phyloP scores from a whole-genome alignment of 2,113 vertebrate genomes.

The Morone saxatilis region DNA sequence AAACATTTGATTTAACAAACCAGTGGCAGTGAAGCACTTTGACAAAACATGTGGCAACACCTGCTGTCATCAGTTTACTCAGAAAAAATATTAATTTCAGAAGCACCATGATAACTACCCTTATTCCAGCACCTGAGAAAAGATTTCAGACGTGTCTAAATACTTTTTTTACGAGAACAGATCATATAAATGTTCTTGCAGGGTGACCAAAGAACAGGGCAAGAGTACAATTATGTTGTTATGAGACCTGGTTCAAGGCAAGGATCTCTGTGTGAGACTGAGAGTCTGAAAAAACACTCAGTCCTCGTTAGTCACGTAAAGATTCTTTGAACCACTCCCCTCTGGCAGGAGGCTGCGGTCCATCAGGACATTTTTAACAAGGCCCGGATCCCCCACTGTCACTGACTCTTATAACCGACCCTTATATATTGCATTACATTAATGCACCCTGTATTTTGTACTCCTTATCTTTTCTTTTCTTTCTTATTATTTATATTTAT shows the following conservation, averaged over 20 bases:
- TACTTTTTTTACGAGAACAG: not conserved
- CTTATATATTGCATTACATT: too few relatives aligned
- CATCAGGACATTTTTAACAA: too few relatives aligned
- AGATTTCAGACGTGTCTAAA: constrained; percentile 9
- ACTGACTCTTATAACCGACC: too few relatives aligned
- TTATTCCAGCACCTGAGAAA: not conserved
- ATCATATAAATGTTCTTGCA: not conserved
- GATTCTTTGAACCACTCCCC: not conserved
- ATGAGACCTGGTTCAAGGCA: not conserved
- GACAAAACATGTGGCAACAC: not conserved
- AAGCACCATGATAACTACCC: constrained; percentile 6
- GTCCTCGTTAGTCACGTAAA: not conserved
- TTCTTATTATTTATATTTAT: too few relatives aligned
- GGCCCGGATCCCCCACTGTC: too few relatives aligned
- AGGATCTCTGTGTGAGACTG: not conserved
- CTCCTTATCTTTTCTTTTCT: too few relatives aligned
- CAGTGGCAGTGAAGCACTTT: constrained; percentile 1
- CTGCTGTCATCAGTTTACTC: constrained; percentile 12
- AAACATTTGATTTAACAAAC: constrained; percentile 22
- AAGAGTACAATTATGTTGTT: constrained; percentile 8
- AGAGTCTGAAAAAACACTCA: not conserved
- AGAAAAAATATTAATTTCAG: not conserved
- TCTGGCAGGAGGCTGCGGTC: too few relatives aligned
- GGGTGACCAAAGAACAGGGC: not conserved
- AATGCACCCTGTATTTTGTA: too few relatives aligned